Evolutionary conservation across 2,113 vertebrate species (phyloP).

Genomic region (Rhombomys opimus): DNA sequence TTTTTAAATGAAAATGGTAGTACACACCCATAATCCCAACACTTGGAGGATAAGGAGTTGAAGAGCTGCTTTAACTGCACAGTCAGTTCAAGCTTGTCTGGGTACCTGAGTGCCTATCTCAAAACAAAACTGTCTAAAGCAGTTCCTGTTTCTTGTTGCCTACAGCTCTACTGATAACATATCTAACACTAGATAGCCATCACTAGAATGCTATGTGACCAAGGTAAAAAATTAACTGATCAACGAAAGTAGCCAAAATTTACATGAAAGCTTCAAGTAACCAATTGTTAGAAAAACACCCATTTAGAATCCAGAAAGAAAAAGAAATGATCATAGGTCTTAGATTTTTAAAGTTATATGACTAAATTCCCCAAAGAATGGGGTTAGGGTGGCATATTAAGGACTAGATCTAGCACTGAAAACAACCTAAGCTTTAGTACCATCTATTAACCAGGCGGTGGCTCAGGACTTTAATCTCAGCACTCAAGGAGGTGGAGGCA

Average conservation of each 20-base stretch:
- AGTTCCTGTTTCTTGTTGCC: slow-evolving; percentile 38
- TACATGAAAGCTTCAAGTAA: slow-evolving; percentile 14
- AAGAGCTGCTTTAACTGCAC: neutral
- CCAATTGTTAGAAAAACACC: slow-evolving; percentile 16
- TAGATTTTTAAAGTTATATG: slow-evolving; percentile 1
- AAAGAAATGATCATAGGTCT: neutral
- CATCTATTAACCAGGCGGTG: neutral
- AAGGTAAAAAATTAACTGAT: slow-evolving; percentile 27
- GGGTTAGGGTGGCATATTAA: neutral
- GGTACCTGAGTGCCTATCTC: neutral
- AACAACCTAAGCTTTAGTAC: slow-evolving; percentile 38
- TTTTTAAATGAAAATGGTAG: neutral
- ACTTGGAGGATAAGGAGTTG: neutral
- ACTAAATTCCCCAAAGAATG: slow-evolving; percentile 6
- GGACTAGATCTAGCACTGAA: neutral
- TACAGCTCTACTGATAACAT: neutral
- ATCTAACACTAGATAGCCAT: neutral
- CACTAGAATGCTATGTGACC: slow-evolving; percentile 1
- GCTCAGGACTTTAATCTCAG: too few relatives aligned
- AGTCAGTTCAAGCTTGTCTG: neutral
- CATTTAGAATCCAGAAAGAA: slow-evolving; percentile 31
- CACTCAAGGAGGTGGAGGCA: too few relatives aligned
- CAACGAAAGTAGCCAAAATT: slow-evolving; percentile 44
- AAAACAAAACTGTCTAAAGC: neutral
- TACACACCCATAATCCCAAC: neutral